Evolutionary conservation across 2,113 vertebrate genomes (phyloP).

Genomic region (Geothlypis trichas): DNA sequence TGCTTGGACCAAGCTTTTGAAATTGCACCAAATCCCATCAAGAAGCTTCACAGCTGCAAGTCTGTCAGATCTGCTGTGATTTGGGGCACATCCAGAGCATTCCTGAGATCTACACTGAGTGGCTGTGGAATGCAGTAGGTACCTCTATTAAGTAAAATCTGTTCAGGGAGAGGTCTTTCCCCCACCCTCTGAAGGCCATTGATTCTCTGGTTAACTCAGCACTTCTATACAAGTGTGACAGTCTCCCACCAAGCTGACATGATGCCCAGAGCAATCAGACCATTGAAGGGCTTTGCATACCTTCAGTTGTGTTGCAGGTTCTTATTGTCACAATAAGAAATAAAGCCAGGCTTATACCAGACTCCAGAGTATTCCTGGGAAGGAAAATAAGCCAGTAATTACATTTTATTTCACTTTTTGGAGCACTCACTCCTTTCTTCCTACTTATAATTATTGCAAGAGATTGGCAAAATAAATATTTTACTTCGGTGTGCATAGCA

Average conservation of each 20-base stretch:
- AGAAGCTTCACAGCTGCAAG: neutral
- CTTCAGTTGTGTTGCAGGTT: neutral
- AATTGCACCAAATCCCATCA: neutral
- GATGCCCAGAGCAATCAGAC: neutral
- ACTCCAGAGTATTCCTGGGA: neutral
- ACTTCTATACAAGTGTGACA: accelerated
- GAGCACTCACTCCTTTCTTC: neutral
- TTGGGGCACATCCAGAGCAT: neutral
- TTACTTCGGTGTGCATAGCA: neutral
- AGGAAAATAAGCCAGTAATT: neutral
- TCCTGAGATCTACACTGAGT: neutral
- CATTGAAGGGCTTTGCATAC: neutral
- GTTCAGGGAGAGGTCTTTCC: neutral
- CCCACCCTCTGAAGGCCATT: neutral
- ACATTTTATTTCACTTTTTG: neutral
- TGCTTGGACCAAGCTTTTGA: neutral
- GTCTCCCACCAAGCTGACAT: neutral
- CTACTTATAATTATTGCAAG: neutral
- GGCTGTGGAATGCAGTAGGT: neutral
- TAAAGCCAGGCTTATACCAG: neutral
- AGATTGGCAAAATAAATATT: neutral
- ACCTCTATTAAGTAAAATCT: neutral
- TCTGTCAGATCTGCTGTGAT: neutral
- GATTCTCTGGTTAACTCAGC: neutral
- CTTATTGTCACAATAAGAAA: neutral